Base-by-base conservation (phyloP, 2,888 invertebrate genomes). In the Tethea ocularis region DNA sequence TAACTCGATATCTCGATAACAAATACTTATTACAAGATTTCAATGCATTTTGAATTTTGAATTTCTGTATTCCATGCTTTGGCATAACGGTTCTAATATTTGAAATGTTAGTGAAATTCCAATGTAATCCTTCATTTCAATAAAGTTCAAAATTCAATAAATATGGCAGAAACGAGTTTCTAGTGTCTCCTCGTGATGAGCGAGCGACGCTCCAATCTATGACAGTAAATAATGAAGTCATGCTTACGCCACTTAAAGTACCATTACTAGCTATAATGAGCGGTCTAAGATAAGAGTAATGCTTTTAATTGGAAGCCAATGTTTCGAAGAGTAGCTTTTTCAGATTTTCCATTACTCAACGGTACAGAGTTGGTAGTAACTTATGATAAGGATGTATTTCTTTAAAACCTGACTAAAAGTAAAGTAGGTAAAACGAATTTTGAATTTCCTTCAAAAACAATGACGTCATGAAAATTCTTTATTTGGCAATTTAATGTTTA, bases 171-270 rank as follows among this genome's bases (percentile, higher is more conserved):
- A 76, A 71, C 74, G 63, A 67, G 75, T 75, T 74, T 69, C 60
- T 62, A 77, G 71, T 78, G 77, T 81, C 74, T 64, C 69, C 60
- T 65, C 63, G 66, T 82, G 85, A 87, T 83, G 80, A 74, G 78
- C 74, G 80, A 77, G 74, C 72, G 64, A 56, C 63, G 63, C 69
- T 82, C 75, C 78, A 83, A 87, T 84, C 87, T 79, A 72, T 86
- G 89, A 86, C 84, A 72, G 84, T 84, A 85, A 89, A 85, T 90
- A 88, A 89, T 89, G 88, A 82, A 83, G 79, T 76, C 74, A 75
- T 80, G 74, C 80, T 77, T 75, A 79, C 78, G 78, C 81, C 84
- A 84, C 86, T 90, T 86, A 88, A 80, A 77, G 74, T 73, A 74
- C 83, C 83, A 85, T 85, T 82, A 80, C 78, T 80, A 80, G 83